Evolutionary conservation across 2,888 invertebrate species (phyloP).

Genomic region (Meiosimyza platycephala): DNA sequence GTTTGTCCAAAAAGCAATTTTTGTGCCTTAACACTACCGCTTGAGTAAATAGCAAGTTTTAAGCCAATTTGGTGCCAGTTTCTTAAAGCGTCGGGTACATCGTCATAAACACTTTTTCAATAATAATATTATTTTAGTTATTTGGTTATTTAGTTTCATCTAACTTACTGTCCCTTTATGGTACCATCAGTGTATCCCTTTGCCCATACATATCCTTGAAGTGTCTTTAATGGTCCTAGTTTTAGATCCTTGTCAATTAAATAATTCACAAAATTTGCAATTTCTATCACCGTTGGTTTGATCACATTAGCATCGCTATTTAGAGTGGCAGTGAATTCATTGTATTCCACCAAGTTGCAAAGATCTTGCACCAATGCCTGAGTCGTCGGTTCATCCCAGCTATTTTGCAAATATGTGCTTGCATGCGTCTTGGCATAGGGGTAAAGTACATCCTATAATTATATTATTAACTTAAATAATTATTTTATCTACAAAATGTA

Average conservation of each 20-base stretch:
- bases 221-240: conserved; percentile 80
- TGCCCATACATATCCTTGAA: conserved; percentile 93
- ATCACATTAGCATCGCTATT: conserved; percentile 60
- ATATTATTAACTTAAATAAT: not conserved
- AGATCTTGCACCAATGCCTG: conserved; percentile 76
- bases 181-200: conserved; percentile 83
- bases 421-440: conserved; percentile 82
- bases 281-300: conserved; percentile 64
- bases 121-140: not conserved
- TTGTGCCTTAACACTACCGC: conserved; percentile 91
- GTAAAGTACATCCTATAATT: conserved; percentile 77
- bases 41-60: conserved; percentile 88
- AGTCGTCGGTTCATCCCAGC: conserved; percentile 78
- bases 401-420: conserved; percentile 75
- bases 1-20: conserved; percentile 86
- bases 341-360: conserved; percentile 67
- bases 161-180: conserved; percentile 89
- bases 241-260: conserved; percentile 87
- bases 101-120: conserved; percentile 81
- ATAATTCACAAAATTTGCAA: conserved; percentile 80
- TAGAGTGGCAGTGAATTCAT: conserved; percentile 41
- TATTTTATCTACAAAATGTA: not conserved
- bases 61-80: conserved; percentile 77
- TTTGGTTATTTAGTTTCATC: not conserved
- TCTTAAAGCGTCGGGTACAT: conserved; percentile 81